Evolutionary conservation across 2,113 vertebrate species (phyloP).

Genomic region (Amphilophus citrinellus): DNA sequence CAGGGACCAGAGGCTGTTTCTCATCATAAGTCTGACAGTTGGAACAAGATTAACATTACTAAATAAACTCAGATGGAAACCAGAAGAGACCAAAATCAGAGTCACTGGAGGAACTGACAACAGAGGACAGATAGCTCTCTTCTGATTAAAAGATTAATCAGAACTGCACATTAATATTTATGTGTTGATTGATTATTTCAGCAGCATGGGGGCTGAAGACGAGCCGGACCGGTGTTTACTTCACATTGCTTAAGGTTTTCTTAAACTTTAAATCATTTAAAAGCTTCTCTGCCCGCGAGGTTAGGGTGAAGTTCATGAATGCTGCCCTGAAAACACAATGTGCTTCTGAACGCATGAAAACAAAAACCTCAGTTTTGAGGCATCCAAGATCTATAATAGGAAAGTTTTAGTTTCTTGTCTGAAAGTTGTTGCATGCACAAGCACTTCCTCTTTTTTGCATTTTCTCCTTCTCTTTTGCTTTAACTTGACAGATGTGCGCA

Average conservation of each 20-base stretch:
- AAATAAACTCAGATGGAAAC: constrained; percentile 12
- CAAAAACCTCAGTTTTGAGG: not conserved
- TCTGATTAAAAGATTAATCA: constrained; percentile 8
- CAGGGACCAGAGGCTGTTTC: not conserved
- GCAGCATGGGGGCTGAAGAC: not conserved
- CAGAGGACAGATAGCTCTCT: not conserved
- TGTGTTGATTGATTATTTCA: constrained; percentile 3
- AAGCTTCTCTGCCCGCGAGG: not conserved
- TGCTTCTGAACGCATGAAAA: not conserved
- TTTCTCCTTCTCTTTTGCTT: not conserved
- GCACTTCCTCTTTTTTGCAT: not conserved
- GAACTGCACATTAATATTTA: constrained; percentile 2
- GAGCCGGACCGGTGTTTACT: not conserved
- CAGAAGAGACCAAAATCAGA: constrained; percentile 14
- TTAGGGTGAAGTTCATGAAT: no score
- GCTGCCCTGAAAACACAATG: no score
- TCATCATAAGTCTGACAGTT: not conserved
- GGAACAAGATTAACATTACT: constrained; percentile 4
- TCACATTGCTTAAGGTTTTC: not conserved
- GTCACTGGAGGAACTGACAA: not conserved
- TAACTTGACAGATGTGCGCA: not conserved
- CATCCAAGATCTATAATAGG: not conserved
- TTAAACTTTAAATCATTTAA: not conserved
- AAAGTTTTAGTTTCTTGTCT: not conserved
- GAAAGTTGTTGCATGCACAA: not conserved